Evolutionary conservation across 2,797 vertebrate genomes (phyloP).

Genomic region (Bryconaethiops microstoma): DNA sequence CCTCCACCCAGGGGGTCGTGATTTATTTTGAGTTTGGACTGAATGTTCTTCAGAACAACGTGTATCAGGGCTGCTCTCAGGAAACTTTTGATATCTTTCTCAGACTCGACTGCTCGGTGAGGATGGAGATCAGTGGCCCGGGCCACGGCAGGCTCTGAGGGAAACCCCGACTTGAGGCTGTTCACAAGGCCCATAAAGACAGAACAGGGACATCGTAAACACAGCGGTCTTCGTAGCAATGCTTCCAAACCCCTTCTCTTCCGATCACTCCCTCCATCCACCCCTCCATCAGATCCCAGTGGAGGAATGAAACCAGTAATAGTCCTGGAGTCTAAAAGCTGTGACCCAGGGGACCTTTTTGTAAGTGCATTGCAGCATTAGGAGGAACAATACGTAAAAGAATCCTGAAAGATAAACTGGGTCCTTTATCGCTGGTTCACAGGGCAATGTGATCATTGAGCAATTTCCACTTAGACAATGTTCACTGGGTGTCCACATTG

Average conservation of each 20-base stretch:
- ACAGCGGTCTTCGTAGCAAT: slow-evolving; percentile 27
- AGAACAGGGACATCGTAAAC: slow-evolving; percentile 37
- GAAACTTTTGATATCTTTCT: slow-evolving; percentile 45
- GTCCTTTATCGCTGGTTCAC: background rate
- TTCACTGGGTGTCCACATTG: background rate
- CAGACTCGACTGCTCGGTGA: slow-evolving; percentile 41
- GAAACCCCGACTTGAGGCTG: slow-evolving; percentile 17
- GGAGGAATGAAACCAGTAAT: slow-evolving; percentile 50
- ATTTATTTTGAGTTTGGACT: slow-evolving; percentile 43
- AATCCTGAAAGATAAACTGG: slow-evolving; percentile 9
- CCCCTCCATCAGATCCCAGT: slow-evolving; percentile 47
- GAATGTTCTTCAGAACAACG: slow-evolving; percentile 39
- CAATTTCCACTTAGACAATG: slow-evolving; percentile 16
- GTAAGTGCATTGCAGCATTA: slow-evolving; percentile 31
- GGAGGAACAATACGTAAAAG: slow-evolving; percentile 38
- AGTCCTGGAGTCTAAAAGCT: slow-evolving; percentile 37
- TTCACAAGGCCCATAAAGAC: slow-evolving; percentile 60
- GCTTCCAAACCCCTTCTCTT: slow-evolving; percentile 55
- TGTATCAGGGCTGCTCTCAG: slow-evolving; percentile 30
- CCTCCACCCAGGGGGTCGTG: slow-evolving; percentile 16
- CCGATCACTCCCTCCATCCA: slow-evolving; percentile 36
- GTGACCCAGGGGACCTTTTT: slow-evolving; percentile 34
- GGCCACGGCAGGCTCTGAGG: slow-evolving; percentile 14
- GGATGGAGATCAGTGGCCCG: slow-evolving; percentile 23
- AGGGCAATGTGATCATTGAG: slow-evolving; percentile 23